phyloP scores from a whole-genome alignment of 2,113 vertebrate genomes.

The Poeciliopsis prolifica region DNA sequence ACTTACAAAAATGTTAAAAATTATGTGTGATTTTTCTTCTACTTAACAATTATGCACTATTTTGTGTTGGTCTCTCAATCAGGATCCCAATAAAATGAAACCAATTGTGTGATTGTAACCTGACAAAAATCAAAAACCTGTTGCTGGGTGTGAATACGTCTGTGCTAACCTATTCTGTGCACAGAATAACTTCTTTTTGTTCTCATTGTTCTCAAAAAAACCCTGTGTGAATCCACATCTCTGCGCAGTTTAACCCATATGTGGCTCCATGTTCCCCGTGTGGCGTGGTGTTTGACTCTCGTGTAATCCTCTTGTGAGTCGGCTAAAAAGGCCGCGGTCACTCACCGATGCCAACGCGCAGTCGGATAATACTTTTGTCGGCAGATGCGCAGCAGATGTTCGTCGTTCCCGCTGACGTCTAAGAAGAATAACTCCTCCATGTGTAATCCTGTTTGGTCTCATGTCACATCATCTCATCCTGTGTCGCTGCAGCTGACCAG shows the following conservation, averaged over 20 bases:
- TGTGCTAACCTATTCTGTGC: too few relatives aligned
- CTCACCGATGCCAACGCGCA: conserved; percentile 67
- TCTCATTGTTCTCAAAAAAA: too few relatives aligned
- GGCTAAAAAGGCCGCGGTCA: conserved; percentile 68
- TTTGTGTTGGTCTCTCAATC: too few relatives aligned
- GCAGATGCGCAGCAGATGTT: conserved; percentile 84
- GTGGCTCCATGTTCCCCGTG: conserved; percentile 30
- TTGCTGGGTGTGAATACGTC: too few relatives aligned
- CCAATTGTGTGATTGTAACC: neutral
- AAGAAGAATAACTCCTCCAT: conserved; percentile 60
- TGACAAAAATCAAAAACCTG: neutral
- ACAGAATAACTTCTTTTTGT: too few relatives aligned
- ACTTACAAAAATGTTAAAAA: too few relatives aligned
- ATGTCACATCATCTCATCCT: conserved; percentile 24
- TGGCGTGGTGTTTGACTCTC: conserved; percentile 77
- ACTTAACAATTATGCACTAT: too few relatives aligned
- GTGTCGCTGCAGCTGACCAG: conserved; percentile 18
- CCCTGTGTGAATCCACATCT: too few relatives aligned
- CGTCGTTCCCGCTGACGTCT: conserved; percentile 67
- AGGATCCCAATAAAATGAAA: neutral
- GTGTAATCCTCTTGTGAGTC: conserved; percentile 80
- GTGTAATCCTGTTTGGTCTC: conserved; percentile 40
- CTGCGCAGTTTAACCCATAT: conserved; percentile 43
- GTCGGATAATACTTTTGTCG: conserved; percentile 69
- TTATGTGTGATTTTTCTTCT: too few relatives aligned